Percentiles rank a stretch among this genome's conserved stretches.
Evolutionary conservation across 2,797 vertebrate genomes (phyloP).

Genomic region (Pantherophis vulpinus): DNA sequence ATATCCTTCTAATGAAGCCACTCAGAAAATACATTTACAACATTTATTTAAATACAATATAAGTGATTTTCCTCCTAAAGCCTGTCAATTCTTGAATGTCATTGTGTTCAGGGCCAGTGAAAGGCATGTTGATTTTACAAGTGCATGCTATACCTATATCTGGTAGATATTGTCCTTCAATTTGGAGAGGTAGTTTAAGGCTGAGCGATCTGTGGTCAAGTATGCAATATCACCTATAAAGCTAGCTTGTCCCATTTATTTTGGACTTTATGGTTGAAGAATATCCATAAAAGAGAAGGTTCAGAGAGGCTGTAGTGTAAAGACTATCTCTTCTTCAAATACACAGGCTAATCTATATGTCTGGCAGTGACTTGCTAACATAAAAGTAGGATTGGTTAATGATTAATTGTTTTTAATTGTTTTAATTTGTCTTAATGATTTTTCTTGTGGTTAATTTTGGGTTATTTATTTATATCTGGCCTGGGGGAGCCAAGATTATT

Average conservation of each 20-base stretch:
- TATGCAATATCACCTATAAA: background rate
- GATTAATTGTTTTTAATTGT: background rate
- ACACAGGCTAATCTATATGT: background rate
- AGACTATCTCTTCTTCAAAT: background rate
- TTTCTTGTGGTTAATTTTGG: background rate
- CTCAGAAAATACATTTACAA: background rate
- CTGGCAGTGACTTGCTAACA: background rate
- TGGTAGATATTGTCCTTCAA: background rate
- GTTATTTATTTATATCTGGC: background rate
- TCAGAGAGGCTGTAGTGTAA: background rate
- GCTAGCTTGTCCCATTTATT: background rate
- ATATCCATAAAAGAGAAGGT: background rate
- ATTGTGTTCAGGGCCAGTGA: background rate
- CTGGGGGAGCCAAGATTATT: background rate
- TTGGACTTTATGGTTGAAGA: background rate
- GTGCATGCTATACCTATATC: background rate
- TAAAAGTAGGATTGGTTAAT: background rate
- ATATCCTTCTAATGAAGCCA: background rate
- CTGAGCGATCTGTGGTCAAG: background rate
- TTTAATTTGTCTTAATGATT: background rate
- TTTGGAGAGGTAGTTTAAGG: background rate
- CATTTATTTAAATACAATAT: background rate
- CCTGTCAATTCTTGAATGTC: background rate
- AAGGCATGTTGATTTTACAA: background rate
- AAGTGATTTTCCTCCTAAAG: background rate